Evolutionary conservation across 2,888 invertebrate genomes (phyloP), one percentile per base, ranked within the genome.

Genomic region (Melanchra persicariae): DNA sequence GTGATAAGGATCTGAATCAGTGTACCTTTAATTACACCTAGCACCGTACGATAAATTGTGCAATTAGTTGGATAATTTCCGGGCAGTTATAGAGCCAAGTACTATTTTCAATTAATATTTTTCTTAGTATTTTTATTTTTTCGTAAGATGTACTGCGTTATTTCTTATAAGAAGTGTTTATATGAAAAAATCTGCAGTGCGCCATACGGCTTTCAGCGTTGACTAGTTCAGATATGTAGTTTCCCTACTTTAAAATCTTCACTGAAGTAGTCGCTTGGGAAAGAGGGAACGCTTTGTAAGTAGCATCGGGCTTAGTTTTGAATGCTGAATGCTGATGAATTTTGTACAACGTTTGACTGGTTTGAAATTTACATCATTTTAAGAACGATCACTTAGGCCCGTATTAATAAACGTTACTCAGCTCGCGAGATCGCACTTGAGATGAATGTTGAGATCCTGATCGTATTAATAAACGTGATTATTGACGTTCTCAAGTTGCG

Each of bases 1-100:
- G 57, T 47, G 59, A 70, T 63, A 80, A 61, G 57, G 57, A 64
- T 76, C 55, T 71, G 10, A 74, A 51, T 62, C 26, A 51, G 30
- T 55, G 54, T 55, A 52, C 43, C 55, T 63, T 63, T 63, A 63
- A 74, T 63, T 57, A 65, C 49, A 30, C 15, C 30, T 49, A 62
- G n/a, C 59, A 57, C 1, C 0, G 10, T 73, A 34, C 2, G n/a
- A 59, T 61, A 26, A 68, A 47, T 51, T 45, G n/a, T 64, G 34
- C 51, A 64, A 68, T 68, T 79, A 52, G 17, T 68, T 57, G 24
- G 12, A 64, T 52, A 45, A 52, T 65, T 61, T 77, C 57, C 60
- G 55, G 51, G 10, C 17, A 40, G 5, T 58, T 65, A 54, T 19
- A 40, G 24, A 45, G 26, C 22, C 40, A 61, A 47, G 51, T 24